phyloP scores from a whole-genome alignment of 2,113 vertebrate genomes.

The Illadopsis cleaveri region DNA sequence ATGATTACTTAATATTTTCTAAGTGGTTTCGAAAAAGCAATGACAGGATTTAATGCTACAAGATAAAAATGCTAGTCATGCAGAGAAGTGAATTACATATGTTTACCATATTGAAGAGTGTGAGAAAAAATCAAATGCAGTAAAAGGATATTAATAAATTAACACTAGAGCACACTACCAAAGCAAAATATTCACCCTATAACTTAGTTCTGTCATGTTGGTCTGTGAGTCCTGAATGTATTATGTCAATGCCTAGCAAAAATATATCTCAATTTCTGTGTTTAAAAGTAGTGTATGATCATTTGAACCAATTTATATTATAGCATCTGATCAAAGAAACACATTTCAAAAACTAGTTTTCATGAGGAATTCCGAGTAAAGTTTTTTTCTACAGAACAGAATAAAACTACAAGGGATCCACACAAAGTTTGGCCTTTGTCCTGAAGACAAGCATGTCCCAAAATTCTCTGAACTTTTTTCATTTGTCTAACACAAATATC shows the following conservation, averaged over 20 bases:
- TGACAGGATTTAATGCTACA: slow-evolving; percentile 41
- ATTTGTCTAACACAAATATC: not conserved
- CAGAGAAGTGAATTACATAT: slow-evolving; percentile 57
- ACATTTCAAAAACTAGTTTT: not conserved
- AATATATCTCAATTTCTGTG: not conserved
- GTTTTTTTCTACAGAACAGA: not conserved
- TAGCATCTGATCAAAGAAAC: not conserved
- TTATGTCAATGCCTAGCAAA: not conserved
- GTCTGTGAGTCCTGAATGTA: not conserved
- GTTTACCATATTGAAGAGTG: slow-evolving; percentile 66
- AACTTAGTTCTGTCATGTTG: not conserved
- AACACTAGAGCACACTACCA: not conserved
- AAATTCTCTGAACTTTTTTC: not conserved
- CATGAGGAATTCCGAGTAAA: not conserved
- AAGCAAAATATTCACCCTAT: not conserved
- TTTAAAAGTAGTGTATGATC: not conserved
- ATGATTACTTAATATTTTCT: slow-evolving; percentile 68
- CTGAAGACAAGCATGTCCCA: not conserved
- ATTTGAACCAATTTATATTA: not conserved
- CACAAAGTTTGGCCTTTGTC: not conserved
- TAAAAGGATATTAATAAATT: slow-evolving; percentile 34
- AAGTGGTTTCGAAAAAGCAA: slow-evolving; percentile 59
- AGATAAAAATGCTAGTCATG: slow-evolving; percentile 57
- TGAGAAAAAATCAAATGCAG: slow-evolving; percentile 20
- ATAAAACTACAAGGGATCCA: not conserved